Percentiles rank a stretch among this genome's conserved stretches.
Conservation (phyloP, 2,113 vertebrate species). For the Nematolebias whitei region DNA sequence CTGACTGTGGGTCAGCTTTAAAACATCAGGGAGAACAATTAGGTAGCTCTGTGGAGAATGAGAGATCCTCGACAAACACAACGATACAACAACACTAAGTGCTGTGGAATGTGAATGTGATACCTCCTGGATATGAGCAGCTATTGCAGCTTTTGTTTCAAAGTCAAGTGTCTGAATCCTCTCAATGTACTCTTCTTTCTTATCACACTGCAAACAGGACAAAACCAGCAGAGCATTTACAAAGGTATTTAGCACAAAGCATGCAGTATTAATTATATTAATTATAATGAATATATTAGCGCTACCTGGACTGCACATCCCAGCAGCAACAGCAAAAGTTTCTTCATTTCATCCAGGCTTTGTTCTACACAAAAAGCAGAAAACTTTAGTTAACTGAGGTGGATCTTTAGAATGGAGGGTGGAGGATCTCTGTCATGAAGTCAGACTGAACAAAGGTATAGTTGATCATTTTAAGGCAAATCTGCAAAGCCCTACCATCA, state of each 20-base stretch:
- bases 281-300: too few relatives aligned
- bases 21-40: not conserved
- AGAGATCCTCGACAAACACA: not conserved
- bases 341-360: conserved; percentile 92
- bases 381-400: conserved; percentile 22
- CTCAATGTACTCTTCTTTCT: conserved; percentile 93
- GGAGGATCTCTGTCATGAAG: conserved; percentile 24
- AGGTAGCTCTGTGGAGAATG: not conserved
- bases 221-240: too few relatives aligned
- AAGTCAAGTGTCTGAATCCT: conserved; percentile 92
- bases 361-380: conserved; percentile 78
- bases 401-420: not conserved
- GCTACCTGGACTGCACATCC: conserved; percentile 96
- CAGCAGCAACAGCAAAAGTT: conserved; percentile 88
- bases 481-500: conserved; percentile 36
- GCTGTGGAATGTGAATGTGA: not conserved
- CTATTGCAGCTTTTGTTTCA: conserved; percentile 93
- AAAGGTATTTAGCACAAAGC: not conserved
- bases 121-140: conserved; percentile 96
- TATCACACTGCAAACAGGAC: conserved; percentile 88
- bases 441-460: conserved; percentile 15
- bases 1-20: conserved; percentile 91
- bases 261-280: not conserved
- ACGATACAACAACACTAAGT: too few relatives aligned
- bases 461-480: conserved; percentile 59